These are phyloP conservation scores for Torymus tubicola DNA, from an alignment of 2,888 invertebrate species.

Conservation along the genomic window DNA sequence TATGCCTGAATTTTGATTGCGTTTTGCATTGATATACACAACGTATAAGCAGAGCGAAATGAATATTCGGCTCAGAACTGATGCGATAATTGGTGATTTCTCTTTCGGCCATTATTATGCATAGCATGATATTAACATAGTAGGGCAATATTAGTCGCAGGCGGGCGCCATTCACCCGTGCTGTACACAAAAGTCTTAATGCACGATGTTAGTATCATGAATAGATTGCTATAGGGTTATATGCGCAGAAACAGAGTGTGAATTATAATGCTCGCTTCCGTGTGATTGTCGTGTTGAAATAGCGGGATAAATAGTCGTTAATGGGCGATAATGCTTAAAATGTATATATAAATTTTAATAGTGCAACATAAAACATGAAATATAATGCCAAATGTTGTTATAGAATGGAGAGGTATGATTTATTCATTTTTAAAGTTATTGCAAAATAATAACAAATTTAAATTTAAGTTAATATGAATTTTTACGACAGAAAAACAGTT, in stretches of 20 bases:
- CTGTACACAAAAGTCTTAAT: slow-evolving; percentile 45
- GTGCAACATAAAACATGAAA: neutral
- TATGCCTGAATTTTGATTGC: too few relatives aligned
- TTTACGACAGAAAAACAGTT: too few relatives aligned
- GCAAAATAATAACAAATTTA: too few relatives aligned
- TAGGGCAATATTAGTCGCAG: slow-evolving; percentile 42
- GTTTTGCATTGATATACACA: too few relatives aligned
- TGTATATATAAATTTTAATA: neutral
- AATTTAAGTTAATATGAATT: too few relatives aligned
- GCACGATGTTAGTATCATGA: slow-evolving; percentile 40
- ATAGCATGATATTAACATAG: slow-evolving; percentile 34
- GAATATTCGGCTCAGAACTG: neutral
- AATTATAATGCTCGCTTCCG: slow-evolving; percentile 37
- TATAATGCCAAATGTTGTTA: too few relatives aligned
- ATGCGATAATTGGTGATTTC: slow-evolving; percentile 41
- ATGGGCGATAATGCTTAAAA: neutral
- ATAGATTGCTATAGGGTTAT: slow-evolving; percentile 28
- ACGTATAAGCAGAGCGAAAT: too few relatives aligned
- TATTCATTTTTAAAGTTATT: too few relatives aligned
- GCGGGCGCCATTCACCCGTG: neutral
- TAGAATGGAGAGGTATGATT: too few relatives aligned
- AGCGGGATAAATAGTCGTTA: neutral
- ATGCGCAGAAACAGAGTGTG: slow-evolving; percentile 13
- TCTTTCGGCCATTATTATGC: slow-evolving; percentile 37
- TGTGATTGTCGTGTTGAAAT: slow-evolving; percentile 16